phyloP scores from a whole-genome alignment of 2,888 invertebrate genomes.

The Chromoteleia sp. region DNA sequence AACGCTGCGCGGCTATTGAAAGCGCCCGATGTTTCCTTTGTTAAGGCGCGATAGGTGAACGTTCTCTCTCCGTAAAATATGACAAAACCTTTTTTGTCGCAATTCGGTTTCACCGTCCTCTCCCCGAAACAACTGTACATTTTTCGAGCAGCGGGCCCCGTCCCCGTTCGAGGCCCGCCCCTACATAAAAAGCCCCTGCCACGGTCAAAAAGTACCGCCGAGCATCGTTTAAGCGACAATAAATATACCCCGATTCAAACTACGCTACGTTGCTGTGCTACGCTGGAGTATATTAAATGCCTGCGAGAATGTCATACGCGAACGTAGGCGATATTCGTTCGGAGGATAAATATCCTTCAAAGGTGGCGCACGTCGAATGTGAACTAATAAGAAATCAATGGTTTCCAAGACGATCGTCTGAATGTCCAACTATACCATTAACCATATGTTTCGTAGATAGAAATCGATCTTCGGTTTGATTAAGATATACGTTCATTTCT shows the following conservation, averaged over 20 bases:
- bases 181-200: constrained; percentile 45
- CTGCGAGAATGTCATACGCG: constrained; percentile 25
- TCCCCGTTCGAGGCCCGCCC: constrained; percentile 15
- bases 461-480: constrained; percentile 6
- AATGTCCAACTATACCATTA: constrained; percentile 13
- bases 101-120: constrained; percentile 21
- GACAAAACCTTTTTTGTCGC: constrained; percentile 61
- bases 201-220: constrained; percentile 46
- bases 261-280: constrained; percentile 21
- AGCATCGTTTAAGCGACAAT: constrained; percentile 58
- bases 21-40: constrained; percentile 57
- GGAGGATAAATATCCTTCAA: no score
- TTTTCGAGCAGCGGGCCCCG: constrained; percentile 45
- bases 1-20: constrained; percentile 25
- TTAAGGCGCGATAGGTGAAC: constrained; percentile 42
- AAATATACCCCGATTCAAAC: constrained; percentile 61
- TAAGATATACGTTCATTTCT: constrained; percentile 8
- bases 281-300: no score
- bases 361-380: constrained; percentile 3
- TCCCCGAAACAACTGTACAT: constrained; percentile 38
- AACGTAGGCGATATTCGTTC: background rate
- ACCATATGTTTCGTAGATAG: constrained; percentile 21
- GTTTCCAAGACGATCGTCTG: background rate
- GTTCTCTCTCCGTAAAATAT: constrained; percentile 49
- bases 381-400: constrained; percentile 27